phyloP scores from a whole-genome alignment of 2,888 invertebrate genomes.

The Tinea pellionella region DNA sequence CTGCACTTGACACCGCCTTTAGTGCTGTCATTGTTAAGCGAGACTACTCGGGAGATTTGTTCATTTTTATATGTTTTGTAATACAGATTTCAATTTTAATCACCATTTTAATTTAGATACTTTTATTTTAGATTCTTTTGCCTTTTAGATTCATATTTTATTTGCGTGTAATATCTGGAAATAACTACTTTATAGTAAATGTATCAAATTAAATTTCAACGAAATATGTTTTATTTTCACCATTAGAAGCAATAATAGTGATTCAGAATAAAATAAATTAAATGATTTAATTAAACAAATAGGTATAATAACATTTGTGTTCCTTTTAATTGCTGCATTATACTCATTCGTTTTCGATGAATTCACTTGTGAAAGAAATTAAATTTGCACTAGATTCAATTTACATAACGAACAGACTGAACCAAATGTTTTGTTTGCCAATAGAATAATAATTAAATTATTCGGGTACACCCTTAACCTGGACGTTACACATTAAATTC shows the following conservation, averaged over 20 bases:
- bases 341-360: slow-evolving; percentile 19
- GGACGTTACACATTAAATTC: too few species aligned
- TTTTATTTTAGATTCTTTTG: not conserved
- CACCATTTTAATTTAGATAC: not conserved
- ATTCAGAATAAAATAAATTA: not conserved
- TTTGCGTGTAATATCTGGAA: too few species aligned
- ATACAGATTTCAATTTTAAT: slow-evolving; percentile 19
- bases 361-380: slow-evolving; percentile 62
- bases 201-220: not conserved
- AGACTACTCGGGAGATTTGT: slow-evolving; percentile 40
- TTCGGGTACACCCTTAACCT: too few species aligned
- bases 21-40: slow-evolving; percentile 47
- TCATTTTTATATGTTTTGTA: slow-evolving; percentile 47
- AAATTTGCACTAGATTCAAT: slow-evolving; percentile 63
- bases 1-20: slow-evolving; percentile 63
- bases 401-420: slow-evolving; percentile 64
- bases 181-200: too few species aligned
- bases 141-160: too few species aligned
- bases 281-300: not conserved
- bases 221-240: not conserved
- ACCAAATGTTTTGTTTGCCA: too few species aligned
- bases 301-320: not conserved
- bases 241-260: not conserved
- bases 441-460: too few species aligned
- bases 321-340: not conserved